Evolutionary conservation across 2,888 invertebrate species (phyloP).

Genomic region (Dastarcus helophoroides): DNA sequence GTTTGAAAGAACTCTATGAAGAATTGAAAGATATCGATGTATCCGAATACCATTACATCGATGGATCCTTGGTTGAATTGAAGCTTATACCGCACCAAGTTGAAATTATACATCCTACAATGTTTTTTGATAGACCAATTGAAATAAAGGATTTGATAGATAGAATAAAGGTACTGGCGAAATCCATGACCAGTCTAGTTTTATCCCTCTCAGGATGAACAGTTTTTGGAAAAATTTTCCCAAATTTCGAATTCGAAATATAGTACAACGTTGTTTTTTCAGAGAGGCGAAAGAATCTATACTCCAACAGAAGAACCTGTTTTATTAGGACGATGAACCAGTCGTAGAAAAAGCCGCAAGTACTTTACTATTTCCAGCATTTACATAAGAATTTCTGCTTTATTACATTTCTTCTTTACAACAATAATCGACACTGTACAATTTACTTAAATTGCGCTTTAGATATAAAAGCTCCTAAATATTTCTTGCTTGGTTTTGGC

Average conservation of each 20-base stretch:
- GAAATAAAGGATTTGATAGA: conserved; percentile 29
- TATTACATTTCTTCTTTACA: no score
- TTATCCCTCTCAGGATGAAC: background rate
- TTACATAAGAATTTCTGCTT: no score
- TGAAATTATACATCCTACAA: conserved; percentile 48
- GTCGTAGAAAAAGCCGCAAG: no score
- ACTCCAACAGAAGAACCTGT: conserved; percentile 19
- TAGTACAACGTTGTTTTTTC: conserved; percentile 4
- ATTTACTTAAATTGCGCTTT: no score
- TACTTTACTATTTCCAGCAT: no score
- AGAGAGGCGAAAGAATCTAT: conserved; percentile 29
- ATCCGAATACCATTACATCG: conserved; percentile 58
- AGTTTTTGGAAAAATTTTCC: background rate
- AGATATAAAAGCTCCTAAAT: no score
- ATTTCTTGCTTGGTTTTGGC: no score
- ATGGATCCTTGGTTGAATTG: conserved; percentile 56
- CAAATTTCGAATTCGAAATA: conserved; percentile 17
- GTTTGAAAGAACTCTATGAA: conserved; percentile 48
- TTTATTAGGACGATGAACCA: no score
- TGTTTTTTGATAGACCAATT: conserved; percentile 49
- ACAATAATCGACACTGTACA: no score
- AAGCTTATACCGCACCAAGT: conserved; percentile 56
- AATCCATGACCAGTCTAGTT: background rate
- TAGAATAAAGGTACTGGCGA: conserved; percentile 17
- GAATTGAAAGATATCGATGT: conserved; percentile 45